Base-by-base conservation (phyloP, 2,888 invertebrate genomes). In the Ophraella communa region DNA sequence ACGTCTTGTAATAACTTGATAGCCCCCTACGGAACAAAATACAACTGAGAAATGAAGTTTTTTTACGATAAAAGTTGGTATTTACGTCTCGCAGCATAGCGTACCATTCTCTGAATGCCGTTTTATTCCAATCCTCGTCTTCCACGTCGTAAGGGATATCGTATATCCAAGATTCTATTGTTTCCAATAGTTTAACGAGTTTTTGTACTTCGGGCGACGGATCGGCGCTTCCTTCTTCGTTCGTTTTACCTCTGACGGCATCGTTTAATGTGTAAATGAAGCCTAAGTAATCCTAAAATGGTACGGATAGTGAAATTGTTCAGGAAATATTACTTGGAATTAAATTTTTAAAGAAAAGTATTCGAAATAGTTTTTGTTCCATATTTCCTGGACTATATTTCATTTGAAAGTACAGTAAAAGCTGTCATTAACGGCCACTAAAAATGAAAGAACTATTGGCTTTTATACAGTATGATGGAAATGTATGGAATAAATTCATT, bases 61-160 rank as follows among this genome's bases (percentile, higher is more conserved):
- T 44, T 11, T 44, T 18, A 20, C 4, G 4, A 39, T 39, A 14
- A 39, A 39, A 3, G 1, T 45, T 20, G 18, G 14, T 62, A 70
- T 69, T 73, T 75, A 80, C 81, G 49, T 78, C 76, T 71, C 79
- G 78, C 51, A 98, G 82, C 82, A 88, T 88, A 11, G 84, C 81
- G 70, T 92, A 87, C 93, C 96, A 99, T 14, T 85, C 86, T 71
- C 91, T 87, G 82, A 95, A 99, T 0, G 98, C 93, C 78, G 91
- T 89, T 81, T 99, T 99, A 4, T 99, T 99, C 86, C 97, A 99
- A 66, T 99, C 86, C 80, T 98, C 97, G 0, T 96, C 96, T 77
- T 97, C 95, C 68, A 94, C 91, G 30, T 93, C 84, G 0, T 96
- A 94, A 42, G 96, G 96, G 65, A 90, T 93, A 64, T 93, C 90